These are phyloP conservation scores for Syncerus caffer DNA, from an alignment of 2,797 vertebrate species.

Conservation along the genomic window DNA sequence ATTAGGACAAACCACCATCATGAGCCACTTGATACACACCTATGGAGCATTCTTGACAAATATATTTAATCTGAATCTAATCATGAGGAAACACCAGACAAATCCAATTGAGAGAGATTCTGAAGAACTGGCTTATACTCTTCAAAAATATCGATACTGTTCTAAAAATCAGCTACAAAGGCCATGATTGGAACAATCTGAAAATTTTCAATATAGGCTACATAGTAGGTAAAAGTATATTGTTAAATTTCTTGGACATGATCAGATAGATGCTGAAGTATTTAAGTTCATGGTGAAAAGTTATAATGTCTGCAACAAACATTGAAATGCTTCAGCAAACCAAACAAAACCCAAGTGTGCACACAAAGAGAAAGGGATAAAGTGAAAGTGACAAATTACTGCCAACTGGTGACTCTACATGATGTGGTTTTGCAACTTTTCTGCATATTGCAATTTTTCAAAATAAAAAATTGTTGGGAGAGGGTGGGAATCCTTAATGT, in stretches of 20 bases:
- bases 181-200: background rate
- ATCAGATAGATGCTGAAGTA: background rate
- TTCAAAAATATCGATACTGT: background rate
- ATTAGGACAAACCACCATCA: background rate
- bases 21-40: background rate
- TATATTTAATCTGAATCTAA: slow-evolving; percentile 1
- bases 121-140: background rate
- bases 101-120: background rate
- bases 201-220: background rate
- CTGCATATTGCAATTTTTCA: background rate
- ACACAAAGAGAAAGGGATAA: background rate
- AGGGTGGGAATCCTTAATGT: background rate
- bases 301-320: background rate
- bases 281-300: background rate
- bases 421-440: background rate
- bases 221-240: background rate
- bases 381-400: background rate
- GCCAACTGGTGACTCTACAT: background rate
- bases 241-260: background rate
- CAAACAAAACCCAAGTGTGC: background rate
- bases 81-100: background rate
- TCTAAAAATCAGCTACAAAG: background rate
- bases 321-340: background rate
- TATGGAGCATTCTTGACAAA: background rate
- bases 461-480: background rate